These are phyloP conservation scores for Branchinecta lynchi DNA, from an alignment of 1,140 invertebrate genomes.

Conservation along the genomic window DNA sequence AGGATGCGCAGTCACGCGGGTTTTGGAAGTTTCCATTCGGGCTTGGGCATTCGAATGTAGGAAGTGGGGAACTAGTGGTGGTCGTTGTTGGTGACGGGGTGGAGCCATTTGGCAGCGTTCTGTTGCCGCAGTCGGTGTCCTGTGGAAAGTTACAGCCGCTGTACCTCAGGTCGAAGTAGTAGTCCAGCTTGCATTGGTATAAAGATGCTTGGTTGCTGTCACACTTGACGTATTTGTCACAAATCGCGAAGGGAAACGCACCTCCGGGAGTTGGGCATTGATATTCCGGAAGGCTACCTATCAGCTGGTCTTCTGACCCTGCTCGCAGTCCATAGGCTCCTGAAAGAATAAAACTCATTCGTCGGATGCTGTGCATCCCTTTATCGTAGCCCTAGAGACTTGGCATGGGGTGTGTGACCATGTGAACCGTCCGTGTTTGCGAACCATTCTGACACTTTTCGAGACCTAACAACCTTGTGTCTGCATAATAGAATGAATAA, in stretches of 20 bases:
- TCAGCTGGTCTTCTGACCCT: not conserved
- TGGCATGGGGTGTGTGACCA: too few relatives aligned
- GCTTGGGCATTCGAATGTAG: conserved; percentile 14
- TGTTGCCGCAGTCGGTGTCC: conserved; percentile 19
- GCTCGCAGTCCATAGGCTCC: not conserved
- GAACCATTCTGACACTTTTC: too few relatives aligned
- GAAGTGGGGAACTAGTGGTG: not conserved
- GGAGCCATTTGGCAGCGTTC: conserved; percentile 12
- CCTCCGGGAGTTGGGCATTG: conserved; percentile 11
- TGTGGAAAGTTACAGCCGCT: conserved; percentile 22
- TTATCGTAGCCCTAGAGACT: too few relatives aligned
- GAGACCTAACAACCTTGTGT: too few relatives aligned
- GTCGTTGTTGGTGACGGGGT: conserved; percentile 10
- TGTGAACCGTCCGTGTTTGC: too few relatives aligned
- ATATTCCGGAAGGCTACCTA: conserved; percentile 3
- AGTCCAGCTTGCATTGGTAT: conserved; percentile 19
- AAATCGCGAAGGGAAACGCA: not conserved
- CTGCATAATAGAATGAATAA: too few relatives aligned
- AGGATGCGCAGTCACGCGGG: conserved; percentile 10
- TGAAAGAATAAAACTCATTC: not conserved
- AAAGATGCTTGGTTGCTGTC: conserved; percentile 11
- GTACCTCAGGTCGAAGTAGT: conserved; percentile 21
- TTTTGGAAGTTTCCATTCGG: conserved; percentile 14
- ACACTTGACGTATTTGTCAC: conserved; percentile 19
- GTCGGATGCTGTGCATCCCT: too few relatives aligned